Percentiles rank a stretch among this genome's conserved stretches.
Conservation (phyloP, 2,888 invertebrate species). For the Apodemia duryi region DNA sequence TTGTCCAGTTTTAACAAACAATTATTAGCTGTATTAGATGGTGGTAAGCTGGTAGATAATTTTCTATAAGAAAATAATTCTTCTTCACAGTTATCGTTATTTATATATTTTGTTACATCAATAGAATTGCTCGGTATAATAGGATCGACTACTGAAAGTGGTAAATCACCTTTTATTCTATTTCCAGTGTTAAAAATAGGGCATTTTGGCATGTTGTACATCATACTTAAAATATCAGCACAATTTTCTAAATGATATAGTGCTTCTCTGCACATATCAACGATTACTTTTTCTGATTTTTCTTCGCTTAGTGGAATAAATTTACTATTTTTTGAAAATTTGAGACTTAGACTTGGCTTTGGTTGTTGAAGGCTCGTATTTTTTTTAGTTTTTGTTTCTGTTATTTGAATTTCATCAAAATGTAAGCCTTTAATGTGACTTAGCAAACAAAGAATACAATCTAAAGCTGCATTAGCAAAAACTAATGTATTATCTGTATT, state of each 20-base stretch:
- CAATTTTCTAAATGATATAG: constrained; percentile 92
- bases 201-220: constrained; percentile 97
- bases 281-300: constrained; percentile 68
- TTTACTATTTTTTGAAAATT: constrained; percentile 71
- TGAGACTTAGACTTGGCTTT: constrained; percentile 61
- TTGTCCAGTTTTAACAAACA: constrained; percentile 85
- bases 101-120: constrained; percentile 84
- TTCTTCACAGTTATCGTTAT: constrained; percentile 82
- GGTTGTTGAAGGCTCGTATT: constrained; percentile 46
- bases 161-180: constrained; percentile 87
- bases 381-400: constrained; percentile 67
- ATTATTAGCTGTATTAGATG: constrained; percentile 69
- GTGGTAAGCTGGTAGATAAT: constrained; percentile 74
- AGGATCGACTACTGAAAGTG: constrained; percentile 90
- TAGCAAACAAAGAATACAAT: constrained; percentile 94
- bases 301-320: constrained; percentile 70
- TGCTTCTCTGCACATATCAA: constrained; percentile 86
- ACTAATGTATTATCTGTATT: constrained; percentile 95
- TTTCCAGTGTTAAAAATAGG: constrained; percentile 95
- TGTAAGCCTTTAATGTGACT: constrained; percentile 86
- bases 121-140: constrained; percentile 86
- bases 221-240: constrained; percentile 91
- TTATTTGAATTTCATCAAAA: constrained; percentile 71
- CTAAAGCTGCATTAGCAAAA: constrained; percentile 95
- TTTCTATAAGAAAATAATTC: constrained; percentile 83